phyloP scores from a whole-genome alignment of 2,113 vertebrate genomes.

The Rhynchomys soricoides region DNA sequence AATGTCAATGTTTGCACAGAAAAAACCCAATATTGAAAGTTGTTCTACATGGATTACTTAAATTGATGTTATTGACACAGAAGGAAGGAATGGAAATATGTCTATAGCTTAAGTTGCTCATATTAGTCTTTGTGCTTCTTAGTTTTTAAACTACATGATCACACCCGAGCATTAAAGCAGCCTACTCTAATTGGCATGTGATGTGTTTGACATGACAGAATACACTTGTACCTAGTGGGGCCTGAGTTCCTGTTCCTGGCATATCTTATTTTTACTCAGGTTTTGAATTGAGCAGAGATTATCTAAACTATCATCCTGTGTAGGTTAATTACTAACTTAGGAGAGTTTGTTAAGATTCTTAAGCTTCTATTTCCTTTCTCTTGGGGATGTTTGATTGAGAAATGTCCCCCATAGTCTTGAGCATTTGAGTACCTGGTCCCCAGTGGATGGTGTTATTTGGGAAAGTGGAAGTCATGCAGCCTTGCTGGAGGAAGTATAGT shows the following conservation, averaged over 20 bases:
- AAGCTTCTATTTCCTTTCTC: background rate
- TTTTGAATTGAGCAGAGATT: conserved; percentile 1
- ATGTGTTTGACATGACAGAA: background rate
- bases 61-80: background rate
- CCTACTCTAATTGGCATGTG: background rate
- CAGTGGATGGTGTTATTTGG: background rate
- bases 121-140: background rate
- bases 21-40: background rate
- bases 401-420: background rate
- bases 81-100: conserved; percentile 11
- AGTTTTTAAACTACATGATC: background rate
- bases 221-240: background rate
- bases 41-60: background rate
- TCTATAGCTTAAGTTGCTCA: background rate
- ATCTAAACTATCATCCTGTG: background rate
- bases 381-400: background rate
- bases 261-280: background rate
- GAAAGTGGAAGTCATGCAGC: background rate
- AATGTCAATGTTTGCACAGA: conserved; percentile 10
- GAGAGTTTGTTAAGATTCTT: background rate
- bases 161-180: background rate
- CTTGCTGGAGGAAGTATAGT: background rate
- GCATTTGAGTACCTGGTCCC: background rate
- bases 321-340: background rate
- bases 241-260: background rate